Evolutionary conservation across 2,797 vertebrate genomes (phyloP), one percentile per base, ranked within the genome.

Genomic region (Yasuhikotakia modesta): DNA sequence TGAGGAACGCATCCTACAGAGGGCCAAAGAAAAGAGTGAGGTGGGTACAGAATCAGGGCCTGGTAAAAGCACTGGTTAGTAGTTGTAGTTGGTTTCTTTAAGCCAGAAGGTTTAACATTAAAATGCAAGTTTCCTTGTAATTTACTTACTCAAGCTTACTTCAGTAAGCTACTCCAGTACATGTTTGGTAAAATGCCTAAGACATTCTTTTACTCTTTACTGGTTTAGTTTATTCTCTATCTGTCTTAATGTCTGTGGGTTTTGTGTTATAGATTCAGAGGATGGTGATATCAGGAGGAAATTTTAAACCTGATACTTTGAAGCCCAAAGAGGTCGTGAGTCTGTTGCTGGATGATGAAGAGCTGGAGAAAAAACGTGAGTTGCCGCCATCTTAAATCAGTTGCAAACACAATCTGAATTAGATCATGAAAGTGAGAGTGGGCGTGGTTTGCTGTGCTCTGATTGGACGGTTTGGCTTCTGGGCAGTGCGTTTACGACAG

Each of bases 261-360:
- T 48, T 39, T 67, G 87, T 71, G 30, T 22, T 76, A 17, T 87
- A 99, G 98, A 99, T 99, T 89, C 98, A 99, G 84, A 92, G 96
- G 81, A 98, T 99, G 92, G 98, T 99, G 71, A 99, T 99, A 89
- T 99, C 97, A 24, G 98, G 98, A 79, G 97, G 97, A 19, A 99
- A 99, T 90, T 99, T 99, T 90, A 99, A 99, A 90, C 98, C 98
- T 24, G 98, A 99, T 90, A 97, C 97, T 1, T 93, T 99, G 80
- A 99, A 99, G 89, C 98, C 98, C 81, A 99, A 99, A 91, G 98
- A 99, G 81, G 98, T 99, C 81, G 98, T 99, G 90, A 96, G 96
- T 84, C 93, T 99, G 87, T 94, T 99, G 52, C 86, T 99, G 90
- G 98, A 99, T 14, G 97, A 99, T 11, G 98, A 98, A 5, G 98